A percentile compares a stretch with the other conserved stretches of the same genome.
Conservation (phyloP, 2,113 vertebrate genomes). For the Tyrannus savana region DNA sequence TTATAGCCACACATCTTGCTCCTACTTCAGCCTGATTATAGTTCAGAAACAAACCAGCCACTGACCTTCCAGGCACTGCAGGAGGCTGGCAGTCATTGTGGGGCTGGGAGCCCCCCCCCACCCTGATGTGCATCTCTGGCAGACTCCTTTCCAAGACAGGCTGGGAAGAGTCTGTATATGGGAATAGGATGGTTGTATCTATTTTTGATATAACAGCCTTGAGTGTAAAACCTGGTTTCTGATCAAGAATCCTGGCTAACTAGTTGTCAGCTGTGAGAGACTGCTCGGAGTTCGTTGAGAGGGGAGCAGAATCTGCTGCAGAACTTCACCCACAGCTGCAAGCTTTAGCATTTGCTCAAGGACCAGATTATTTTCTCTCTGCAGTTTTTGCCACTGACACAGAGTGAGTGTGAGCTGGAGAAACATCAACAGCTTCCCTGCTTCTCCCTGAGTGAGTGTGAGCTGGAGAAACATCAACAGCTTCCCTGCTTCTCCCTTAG, state of each 20-base stretch:
- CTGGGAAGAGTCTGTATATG: neutral
- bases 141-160: neutral
- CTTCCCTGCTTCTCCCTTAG: neutral
- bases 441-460: neutral
- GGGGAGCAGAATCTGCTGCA: neutral
- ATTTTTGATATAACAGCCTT: neutral
- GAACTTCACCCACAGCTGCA: neutral
- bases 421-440: neutral
- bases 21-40: neutral
- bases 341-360: neutral
- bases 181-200: neutral
- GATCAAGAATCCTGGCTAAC: neutral
- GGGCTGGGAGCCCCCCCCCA: neutral
- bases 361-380: neutral
- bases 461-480: neutral
- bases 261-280: neutral
- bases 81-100: neutral
- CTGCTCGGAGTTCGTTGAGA: neutral
- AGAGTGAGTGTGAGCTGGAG: neutral
- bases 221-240: neutral
- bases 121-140: fast-evolving
- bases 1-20: fast-evolving
- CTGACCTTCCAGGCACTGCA: neutral
- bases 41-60: neutral
- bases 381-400: neutral